Base-by-base conservation (phyloP, 2,797 vertebrate species). In the Setipinna tenuifilis region DNA sequence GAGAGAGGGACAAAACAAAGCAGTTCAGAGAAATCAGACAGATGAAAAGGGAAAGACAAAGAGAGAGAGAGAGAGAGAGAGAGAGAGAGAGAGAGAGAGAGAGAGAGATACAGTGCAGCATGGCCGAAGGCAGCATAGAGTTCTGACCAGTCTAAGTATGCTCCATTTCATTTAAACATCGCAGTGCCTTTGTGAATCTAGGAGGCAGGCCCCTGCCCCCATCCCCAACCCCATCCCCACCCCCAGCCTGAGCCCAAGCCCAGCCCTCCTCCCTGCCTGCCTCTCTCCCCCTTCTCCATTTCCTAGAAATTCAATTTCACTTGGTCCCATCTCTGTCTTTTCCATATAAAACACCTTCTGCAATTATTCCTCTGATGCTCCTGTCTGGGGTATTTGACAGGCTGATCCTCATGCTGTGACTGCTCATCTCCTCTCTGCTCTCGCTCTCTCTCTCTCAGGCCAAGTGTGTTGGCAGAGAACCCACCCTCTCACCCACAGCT, bases 321-420 rank as follows among this genome's bases (percentile, higher is more conserved):
- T 94, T 92, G 90, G 91, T 93, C 91, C 90, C 90, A 6, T 89
- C 91, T 87, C 91, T 90, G 91, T 95, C 94, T 94, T 95, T 94
- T 95, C 94, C 95, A 95, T 95, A 95, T 94, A 94, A 95, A 95
- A 95, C 94, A 94, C 92, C 93, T 92, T 94, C 94, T 93, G 94
- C 93, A 95, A 95, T 95, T 94, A 95, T 95, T 94, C 90, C 87
- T 88, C 91, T 65, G 90, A 92, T 89, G 88, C 92, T 94, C 94
- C 94, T 94, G 93, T 94, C 93, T 93, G 91, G 91, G 94, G 94
- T 94, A 92, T 94, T 94, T 92, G 93, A 93, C 83, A 87, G 89
- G 90, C 86, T 85, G 83, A 90, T 90, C 93, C 85, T 92, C 94
- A 94, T 92, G 92, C 89, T 94, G 88, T 89, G 93, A 93, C 93